Conservation (phyloP, 2,113 vertebrate genomes). For the cattle (Bos taurus) region ARS-UCD2.0 NC_037330.1:1144001-1144500, state of each 20-base stretch:
- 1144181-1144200: not conserved
- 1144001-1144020: too few species aligned
- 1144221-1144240: not conserved
- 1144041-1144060: not conserved
- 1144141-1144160: not conserved
- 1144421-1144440: not conserved
- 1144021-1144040: not conserved
- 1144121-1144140: not conserved
- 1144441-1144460: not conserved
- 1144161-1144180: not conserved
- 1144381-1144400: not conserved
- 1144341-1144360: not conserved
- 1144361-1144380: not conserved
- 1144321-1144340: not conserved
- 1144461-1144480: not conserved
- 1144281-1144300: not conserved
- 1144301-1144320: not conserved
- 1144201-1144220: not conserved
- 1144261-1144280: not conserved
- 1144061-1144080: not conserved
- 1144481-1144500: not conserved
- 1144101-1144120: not conserved
- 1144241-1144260: not conserved
- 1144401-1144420: not conserved
- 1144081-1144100: not conserved